Evolutionary conservation across 2,797 vertebrate species (phyloP).

Genomic region (Malacoraja senta): DNA sequence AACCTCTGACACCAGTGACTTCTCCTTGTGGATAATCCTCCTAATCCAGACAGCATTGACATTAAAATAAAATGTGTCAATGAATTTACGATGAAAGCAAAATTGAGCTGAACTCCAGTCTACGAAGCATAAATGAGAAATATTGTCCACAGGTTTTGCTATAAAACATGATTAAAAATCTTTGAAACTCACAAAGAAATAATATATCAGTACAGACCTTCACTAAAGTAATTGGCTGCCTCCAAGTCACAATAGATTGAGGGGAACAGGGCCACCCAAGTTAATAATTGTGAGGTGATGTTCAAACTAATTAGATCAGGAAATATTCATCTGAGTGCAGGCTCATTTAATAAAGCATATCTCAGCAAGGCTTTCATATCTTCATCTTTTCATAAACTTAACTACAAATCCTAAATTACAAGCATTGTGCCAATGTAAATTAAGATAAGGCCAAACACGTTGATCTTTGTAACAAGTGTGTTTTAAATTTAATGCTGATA

Average conservation of each 20-base stretch:
- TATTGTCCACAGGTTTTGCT: too few species aligned
- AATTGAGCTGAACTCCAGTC: too few species aligned
- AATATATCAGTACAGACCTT: not conserved
- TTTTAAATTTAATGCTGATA: too few species aligned
- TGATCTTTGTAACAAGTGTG: not conserved
- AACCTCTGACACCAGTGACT: too few species aligned
- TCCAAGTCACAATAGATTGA: not conserved
- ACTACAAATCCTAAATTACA: not conserved
- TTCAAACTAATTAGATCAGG: not conserved
- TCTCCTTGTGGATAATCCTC: too few species aligned
- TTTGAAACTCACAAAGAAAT: not conserved
- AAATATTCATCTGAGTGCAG: not conserved
- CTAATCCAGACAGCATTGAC: too few species aligned
- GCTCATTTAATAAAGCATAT: not conserved
- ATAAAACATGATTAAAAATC: too few species aligned
- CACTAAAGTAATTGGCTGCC: not conserved
- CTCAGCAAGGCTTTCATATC: not conserved
- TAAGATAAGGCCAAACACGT: not conserved
- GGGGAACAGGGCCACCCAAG: not conserved
- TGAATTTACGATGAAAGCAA: too few species aligned
- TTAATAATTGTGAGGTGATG: not conserved
- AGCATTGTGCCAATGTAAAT: not conserved
- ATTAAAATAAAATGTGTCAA: too few species aligned
- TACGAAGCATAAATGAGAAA: too few species aligned
- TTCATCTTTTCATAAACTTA: not conserved